These are phyloP conservation scores for Thera britannica DNA, from an alignment of 2,888 invertebrate genomes.

Conservation along the genomic window DNA sequence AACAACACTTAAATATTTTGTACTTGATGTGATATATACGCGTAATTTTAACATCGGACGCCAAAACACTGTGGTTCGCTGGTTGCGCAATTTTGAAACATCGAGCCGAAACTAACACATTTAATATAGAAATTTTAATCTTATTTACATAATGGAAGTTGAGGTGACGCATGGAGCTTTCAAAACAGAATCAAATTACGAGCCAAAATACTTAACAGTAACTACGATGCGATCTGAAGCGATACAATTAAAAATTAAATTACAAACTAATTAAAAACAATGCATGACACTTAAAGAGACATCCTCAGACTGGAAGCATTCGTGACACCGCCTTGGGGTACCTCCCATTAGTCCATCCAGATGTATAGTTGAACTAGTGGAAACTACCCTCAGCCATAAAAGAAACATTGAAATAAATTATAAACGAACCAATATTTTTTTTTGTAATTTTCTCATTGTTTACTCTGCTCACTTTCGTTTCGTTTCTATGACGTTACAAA, in stretches of 20 bases:
- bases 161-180: constrained; percentile 52
- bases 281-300: constrained; percentile 72
- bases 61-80: constrained; percentile 68
- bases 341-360: background rate
- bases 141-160: constrained; percentile 67
- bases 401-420: constrained; percentile 62
- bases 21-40: constrained; percentile 72
- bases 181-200: constrained; percentile 53
- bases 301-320: constrained; percentile 73
- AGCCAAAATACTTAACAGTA: constrained; percentile 66
- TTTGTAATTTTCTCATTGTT: constrained; percentile 53
- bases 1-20: constrained; percentile 73
- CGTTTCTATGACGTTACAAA: constrained; percentile 79
- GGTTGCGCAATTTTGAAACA: constrained; percentile 52
- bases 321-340: constrained; percentile 57
- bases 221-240: constrained; percentile 64
- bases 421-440: constrained; percentile 57
- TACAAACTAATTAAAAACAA: constrained; percentile 60
- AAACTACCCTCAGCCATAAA: constrained; percentile 53
- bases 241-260: constrained; percentile 68
- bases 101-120: constrained; percentile 41
- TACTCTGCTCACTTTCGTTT: constrained; percentile 53
- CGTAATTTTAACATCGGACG: constrained; percentile 67
- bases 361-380: background rate
- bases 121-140: constrained; percentile 58